Percentiles rank a stretch among this genome's conserved stretches.
Conservation (phyloP, 2,888 invertebrate genomes). For the Griposia aprilina region DNA sequence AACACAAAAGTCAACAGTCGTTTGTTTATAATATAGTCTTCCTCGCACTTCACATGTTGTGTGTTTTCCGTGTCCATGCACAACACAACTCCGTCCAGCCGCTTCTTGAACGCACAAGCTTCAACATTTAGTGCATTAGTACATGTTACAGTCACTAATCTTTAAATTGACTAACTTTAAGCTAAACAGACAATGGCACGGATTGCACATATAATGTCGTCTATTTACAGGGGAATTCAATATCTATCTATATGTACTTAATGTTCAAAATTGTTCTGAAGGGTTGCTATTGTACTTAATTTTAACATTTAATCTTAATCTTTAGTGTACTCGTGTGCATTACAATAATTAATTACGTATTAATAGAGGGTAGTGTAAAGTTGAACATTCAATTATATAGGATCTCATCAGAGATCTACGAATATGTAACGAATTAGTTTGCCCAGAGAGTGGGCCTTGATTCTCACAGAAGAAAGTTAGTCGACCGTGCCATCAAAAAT, state of each 20-base stretch:
- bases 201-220: constrained; percentile 88
- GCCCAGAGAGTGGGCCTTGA: constrained; percentile 56
- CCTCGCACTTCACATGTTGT: constrained; percentile 79
- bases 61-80: constrained; percentile 72
- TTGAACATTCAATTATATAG: constrained; percentile 80
- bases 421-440: constrained; percentile 48
- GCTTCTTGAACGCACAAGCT: constrained; percentile 67
- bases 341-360: constrained; percentile 86
- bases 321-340: constrained; percentile 87
- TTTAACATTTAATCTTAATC: constrained; percentile 84
- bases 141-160: constrained; percentile 77
- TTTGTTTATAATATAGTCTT: constrained; percentile 77
- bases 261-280: constrained; percentile 84
- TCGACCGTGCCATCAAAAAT: constrained; percentile 78
- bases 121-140: constrained; percentile 69
- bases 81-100: constrained; percentile 70
- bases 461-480: constrained; percentile 63
- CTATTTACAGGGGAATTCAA: constrained; percentile 87
- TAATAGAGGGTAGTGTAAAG: constrained; percentile 82
- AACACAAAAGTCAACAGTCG: constrained; percentile 89
- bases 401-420: constrained; percentile 64
- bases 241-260: constrained; percentile 80
- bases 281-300: constrained; percentile 85
- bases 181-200: constrained; percentile 90
- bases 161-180: constrained; percentile 88